phyloP scores from a whole-genome alignment of 2,113 vertebrate genomes.

The Indicator indicator region DNA sequence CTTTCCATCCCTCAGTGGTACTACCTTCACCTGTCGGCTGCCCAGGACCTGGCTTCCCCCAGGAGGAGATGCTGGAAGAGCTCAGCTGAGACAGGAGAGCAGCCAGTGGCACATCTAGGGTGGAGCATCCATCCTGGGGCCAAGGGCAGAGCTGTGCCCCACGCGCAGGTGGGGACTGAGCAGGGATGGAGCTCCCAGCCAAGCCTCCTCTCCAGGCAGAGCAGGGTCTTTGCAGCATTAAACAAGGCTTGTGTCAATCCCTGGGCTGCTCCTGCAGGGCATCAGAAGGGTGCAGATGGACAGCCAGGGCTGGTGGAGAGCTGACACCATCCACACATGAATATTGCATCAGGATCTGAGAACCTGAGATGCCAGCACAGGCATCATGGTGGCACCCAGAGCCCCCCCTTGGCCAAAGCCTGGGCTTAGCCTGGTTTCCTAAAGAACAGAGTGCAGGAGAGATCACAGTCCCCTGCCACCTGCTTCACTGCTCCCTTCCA shows the following conservation, averaged over 20 bases:
- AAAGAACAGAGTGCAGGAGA: accelerated
- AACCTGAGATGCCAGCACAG: slow-evolving; percentile 80
- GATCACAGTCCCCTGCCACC: background rate
- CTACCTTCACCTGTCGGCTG: background rate
- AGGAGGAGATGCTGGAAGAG: background rate
- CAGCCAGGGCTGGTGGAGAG: slow-evolving; percentile 57
- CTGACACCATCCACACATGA: slow-evolving; percentile 78
- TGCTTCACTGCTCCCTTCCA: background rate
- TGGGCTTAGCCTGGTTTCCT: background rate
- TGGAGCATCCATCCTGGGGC: background rate
- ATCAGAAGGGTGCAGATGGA: slow-evolving; percentile 30
- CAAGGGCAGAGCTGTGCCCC: background rate
- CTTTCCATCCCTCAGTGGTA: background rate
- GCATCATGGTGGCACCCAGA: background rate
- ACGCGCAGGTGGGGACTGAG: accelerated
- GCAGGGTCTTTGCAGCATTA: background rate
- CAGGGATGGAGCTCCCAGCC: background rate
- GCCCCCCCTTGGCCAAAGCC: background rate
- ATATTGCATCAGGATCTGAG: slow-evolving; percentile 82
- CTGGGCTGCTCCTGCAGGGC: background rate
- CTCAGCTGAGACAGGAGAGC: background rate
- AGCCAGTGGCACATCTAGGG: background rate
- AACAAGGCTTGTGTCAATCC: background rate
- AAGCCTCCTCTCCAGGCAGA: background rate
- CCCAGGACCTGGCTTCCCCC: background rate